Conservation (phyloP, 2,797 vertebrate genomes). For the Pipistrellus nathusii region DNA sequence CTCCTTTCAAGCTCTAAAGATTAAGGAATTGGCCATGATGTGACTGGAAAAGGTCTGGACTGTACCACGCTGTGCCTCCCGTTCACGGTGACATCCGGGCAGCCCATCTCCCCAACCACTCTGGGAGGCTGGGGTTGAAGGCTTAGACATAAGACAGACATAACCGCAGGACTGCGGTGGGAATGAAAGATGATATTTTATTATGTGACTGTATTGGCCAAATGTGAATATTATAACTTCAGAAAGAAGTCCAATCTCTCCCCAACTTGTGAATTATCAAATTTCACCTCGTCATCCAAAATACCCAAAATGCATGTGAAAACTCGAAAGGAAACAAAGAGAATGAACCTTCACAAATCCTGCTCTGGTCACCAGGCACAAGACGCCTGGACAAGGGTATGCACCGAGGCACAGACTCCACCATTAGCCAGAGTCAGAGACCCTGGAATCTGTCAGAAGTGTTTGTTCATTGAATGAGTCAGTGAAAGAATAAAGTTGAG, state of each 20-base stretch:
- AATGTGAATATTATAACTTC: conserved; percentile 16
- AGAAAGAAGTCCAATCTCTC: conserved; percentile 21
- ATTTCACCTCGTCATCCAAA: conserved; percentile 7
- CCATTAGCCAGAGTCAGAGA: not conserved
- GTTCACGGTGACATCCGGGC: not conserved
- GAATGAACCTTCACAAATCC: not conserved
- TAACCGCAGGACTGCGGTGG: not conserved
- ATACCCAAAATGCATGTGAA: not conserved
- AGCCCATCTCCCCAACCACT: not conserved
- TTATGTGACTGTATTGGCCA: not conserved
- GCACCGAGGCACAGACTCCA: not conserved
- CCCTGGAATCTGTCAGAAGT: not conserved
- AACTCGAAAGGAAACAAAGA: not conserved
- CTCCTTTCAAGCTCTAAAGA: not conserved
- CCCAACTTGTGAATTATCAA: not conserved
- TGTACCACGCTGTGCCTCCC: not conserved
- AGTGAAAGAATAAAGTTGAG: conserved; percentile 8
- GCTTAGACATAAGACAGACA: not conserved
- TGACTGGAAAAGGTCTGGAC: not conserved
- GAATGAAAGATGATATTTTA: not conserved
- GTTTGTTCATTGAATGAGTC: not conserved
- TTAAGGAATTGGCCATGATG: not conserved
- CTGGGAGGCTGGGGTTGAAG: not conserved
- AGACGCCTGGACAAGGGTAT: not conserved
- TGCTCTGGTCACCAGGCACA: not conserved